Evolutionary conservation across 2,797 vertebrate species (phyloP).

Genomic region (Decapterus maruadsi): DNA sequence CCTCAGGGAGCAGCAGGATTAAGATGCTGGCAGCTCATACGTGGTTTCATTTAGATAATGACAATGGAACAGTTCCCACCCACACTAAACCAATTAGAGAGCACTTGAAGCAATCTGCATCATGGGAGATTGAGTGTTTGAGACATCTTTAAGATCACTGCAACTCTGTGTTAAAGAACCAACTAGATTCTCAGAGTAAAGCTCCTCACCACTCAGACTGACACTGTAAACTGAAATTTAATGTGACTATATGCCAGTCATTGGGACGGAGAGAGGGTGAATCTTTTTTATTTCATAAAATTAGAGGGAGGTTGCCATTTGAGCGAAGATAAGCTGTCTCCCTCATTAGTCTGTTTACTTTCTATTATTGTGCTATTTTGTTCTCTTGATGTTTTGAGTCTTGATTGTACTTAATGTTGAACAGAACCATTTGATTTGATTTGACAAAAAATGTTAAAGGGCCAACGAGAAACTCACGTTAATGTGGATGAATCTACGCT

Average conservation of each 20-base stretch:
- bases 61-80: slow-evolving; percentile 12
- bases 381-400: too few species aligned
- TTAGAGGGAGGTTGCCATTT: too few species aligned
- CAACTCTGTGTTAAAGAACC: neutral
- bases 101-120: neutral
- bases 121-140: neutral
- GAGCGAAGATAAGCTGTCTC: too few species aligned
- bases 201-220: neutral
- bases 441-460: too few species aligned
- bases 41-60: slow-evolving; percentile 23
- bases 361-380: too few species aligned
- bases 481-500: too few species aligned
- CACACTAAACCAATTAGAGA: slow-evolving; percentile 7
- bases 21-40: neutral
- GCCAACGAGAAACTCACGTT: too few species aligned
- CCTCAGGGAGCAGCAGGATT: slow-evolving; percentile 15
- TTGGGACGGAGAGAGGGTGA: neutral
- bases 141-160: neutral
- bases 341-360: too few species aligned
- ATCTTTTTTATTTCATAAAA: neutral
- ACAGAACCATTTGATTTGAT: too few species aligned
- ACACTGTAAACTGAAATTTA: neutral
- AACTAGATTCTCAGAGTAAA: neutral
- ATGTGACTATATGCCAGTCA: neutral
- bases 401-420: too few species aligned